Percentiles rank a stretch among this genome's conserved stretches.
Evolutionary conservation across 2,113 vertebrate species (phyloP).

Genomic region (Ptilonorhynchus violaceus): DNA sequence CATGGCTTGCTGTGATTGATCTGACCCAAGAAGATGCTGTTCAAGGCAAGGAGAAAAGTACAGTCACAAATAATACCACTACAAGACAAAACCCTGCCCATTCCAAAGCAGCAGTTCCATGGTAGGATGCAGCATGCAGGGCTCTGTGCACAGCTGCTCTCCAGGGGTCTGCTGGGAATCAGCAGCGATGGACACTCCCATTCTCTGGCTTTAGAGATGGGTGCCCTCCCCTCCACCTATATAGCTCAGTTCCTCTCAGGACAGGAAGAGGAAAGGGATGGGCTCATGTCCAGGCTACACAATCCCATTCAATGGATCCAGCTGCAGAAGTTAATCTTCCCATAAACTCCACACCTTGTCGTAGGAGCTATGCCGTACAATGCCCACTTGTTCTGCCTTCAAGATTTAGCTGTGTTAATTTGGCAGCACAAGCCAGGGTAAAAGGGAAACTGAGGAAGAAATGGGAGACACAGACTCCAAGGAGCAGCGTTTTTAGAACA

Average conservation of each 20-base stretch:
- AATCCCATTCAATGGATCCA: background rate
- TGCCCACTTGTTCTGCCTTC: background rate
- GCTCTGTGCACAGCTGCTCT: background rate
- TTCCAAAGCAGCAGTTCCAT: background rate
- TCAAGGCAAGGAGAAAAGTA: background rate
- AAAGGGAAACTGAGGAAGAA: background rate
- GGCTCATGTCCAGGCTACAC: background rate
- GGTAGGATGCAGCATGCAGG: background rate
- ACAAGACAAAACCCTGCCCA: accelerated
- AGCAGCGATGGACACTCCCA: accelerated
- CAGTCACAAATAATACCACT: background rate
- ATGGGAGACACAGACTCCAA: background rate
- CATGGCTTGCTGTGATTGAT: background rate
- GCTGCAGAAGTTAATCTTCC: background rate
- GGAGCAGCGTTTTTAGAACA: background rate
- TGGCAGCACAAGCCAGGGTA: background rate
- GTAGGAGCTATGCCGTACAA: background rate
- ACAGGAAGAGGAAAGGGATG: background rate
- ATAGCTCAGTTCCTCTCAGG: background rate
- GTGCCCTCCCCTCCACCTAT: background rate
- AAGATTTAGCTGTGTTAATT: background rate
- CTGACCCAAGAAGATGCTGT: background rate
- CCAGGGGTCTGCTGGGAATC: accelerated
- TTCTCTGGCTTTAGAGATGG: background rate
- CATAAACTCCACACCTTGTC: background rate